Percentiles rank a stretch among this genome's conserved stretches.
Evolutionary conservation across 2,797 vertebrate genomes (phyloP).

Genomic region (Sciaenops ocellatus): DNA sequence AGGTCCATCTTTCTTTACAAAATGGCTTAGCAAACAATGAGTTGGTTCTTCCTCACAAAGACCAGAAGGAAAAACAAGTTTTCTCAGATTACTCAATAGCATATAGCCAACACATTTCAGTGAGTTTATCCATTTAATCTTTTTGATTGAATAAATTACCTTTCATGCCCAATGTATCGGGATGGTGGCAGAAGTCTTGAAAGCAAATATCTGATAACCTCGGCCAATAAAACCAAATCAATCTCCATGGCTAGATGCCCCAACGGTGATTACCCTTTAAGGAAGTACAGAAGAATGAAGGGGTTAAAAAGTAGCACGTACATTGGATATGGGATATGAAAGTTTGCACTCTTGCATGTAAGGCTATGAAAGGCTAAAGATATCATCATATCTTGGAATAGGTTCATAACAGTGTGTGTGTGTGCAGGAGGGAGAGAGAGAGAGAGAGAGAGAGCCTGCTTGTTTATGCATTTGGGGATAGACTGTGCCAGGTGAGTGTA

Average conservation of each 20-base stretch:
- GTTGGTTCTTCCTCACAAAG: too few relatives aligned
- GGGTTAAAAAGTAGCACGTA: background rate
- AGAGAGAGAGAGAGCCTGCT: constrained; percentile 56
- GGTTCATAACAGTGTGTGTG: constrained; percentile 6
- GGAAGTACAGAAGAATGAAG: constrained; percentile 8
- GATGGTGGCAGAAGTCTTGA: background rate
- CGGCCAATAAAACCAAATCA: background rate
- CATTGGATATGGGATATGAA: constrained; percentile 13
- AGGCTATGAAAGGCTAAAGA: constrained; percentile 31
- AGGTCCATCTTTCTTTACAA: too few relatives aligned
- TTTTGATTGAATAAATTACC: background rate
- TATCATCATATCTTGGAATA: constrained; percentile 54
- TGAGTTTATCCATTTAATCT: background rate
- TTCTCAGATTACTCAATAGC: background rate
- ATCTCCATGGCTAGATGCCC: background rate
- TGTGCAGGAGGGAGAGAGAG: background rate
- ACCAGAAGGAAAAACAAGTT: background rate
- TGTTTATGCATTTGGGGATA: constrained; percentile 76
- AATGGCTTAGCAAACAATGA: too few relatives aligned
- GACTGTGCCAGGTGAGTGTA: constrained; percentile 77
- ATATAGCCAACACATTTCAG: background rate
- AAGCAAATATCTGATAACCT: background rate
- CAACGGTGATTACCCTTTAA: background rate
- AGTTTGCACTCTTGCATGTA: constrained; percentile 24
- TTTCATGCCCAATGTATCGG: background rate